Evolutionary conservation across 2,888 invertebrate species (phyloP), one percentile per base, ranked within the genome.

Genomic region (Crossocerus cetratus): DNA sequence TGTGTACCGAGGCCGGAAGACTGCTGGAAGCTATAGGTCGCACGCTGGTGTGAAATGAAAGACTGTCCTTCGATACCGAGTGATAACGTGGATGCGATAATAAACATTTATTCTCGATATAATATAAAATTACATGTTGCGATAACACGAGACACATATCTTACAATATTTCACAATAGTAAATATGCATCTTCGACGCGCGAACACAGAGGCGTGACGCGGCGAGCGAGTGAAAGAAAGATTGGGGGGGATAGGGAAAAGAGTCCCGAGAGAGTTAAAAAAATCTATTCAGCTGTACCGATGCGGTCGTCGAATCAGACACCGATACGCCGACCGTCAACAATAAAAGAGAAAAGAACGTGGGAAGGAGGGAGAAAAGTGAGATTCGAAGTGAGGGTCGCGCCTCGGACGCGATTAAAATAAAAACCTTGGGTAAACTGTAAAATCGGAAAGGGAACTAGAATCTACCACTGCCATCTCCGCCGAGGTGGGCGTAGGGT

Each of bases 111-210:
- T 88, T 87, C 83, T 81, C 69, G 83, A 86, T 32, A 32, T 86
- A 83, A 88, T 88, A 88, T 88, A 87, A 89, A 89, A 88, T 88
- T 88, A 87, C 86, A 88, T 85, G 79, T 80, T 85, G 83, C 80
- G 81, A 85, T 87, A 86, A 83, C 84, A 84, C 86, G 84, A 83
- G 86, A 86, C 83, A 83, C 81, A 77, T 89, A 88, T 88, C 81
- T 85, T 89, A 89, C 89, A 89, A 88, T 89, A 88, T 89, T 86
- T 87, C 85, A 89, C 89, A 89, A 80, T 78, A 73, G 76, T 75
- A 78, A 72, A 23, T 57, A 64, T 70, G 72, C 72, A 66, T 74
- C 59, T 42, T 44, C 60, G 58, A 75, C 49, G 55, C 65, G 72
- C 56, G 49, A 65, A 32, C 45, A 56, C 22, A 11, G 22, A 5